Base-by-base conservation (phyloP, 2,888 invertebrate genomes). In the Dolichopus griseipennis region DNA sequence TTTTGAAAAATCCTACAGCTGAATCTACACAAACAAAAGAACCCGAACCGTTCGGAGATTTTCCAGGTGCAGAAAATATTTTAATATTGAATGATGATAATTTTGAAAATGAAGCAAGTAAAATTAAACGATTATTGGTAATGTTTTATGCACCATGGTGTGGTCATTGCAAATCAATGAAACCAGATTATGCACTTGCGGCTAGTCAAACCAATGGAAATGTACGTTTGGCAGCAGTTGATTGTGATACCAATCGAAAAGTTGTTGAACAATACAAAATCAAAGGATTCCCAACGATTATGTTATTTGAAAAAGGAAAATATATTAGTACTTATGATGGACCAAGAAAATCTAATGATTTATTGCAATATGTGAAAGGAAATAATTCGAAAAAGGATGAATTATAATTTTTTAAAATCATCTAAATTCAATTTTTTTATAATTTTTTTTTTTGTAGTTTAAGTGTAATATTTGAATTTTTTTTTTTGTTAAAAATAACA, bases 131-230 rank as follows among this genome's bases (percentile, higher is more conserved):
- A 78, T 88, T 88, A 12, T 76, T 94, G 67, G 87, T 93, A 70
- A 92, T 93, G 88, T 93, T 93, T 81, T 93, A 93, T 79, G 92
- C 93, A 0, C 93, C 93, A 9, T 90, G 90, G 90, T 91, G 91
- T 76, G 85, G 86, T 0, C 88, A 90, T 74, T 91, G 91, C 75
- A 85, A 86, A 67, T 80, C 84, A 20, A 85, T 87, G 78, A 91
- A 90, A 76, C 88, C 90, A 5, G 85, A 86, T 9, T 90, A 85
- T 78, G 85, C 86, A 69, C 79, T 81, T 43, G 82, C 86, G 0
- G 87, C 88, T 1, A 9, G 66, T 70, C 43, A 75, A 75, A 66
- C 76, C 73, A 69, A 69, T 21, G 52, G 67, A 0, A 73, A 75
- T 0, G 77, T 83, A 0, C 79, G 79, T 63, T 76, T 86, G 1